Evolutionary conservation across 2,797 vertebrate genomes (phyloP).

Genomic region (Phataginus tricuspis): DNA sequence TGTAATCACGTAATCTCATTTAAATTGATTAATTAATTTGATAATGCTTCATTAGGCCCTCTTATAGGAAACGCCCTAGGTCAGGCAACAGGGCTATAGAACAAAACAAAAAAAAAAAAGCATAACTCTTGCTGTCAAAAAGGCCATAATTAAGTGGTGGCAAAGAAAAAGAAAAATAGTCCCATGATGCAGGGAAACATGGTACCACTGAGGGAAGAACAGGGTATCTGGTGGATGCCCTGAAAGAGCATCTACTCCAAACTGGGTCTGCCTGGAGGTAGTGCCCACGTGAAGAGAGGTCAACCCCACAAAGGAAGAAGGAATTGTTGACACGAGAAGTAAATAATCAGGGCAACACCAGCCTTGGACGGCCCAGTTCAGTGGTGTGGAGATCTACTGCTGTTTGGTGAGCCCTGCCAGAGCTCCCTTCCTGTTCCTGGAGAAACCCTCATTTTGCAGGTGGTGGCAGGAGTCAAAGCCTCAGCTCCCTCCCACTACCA

Average conservation of each 20-base stretch:
- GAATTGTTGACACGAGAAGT: background rate
- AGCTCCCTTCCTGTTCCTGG: background rate
- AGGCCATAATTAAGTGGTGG: background rate
- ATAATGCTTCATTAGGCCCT: background rate
- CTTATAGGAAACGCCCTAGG: background rate
- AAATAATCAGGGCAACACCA: background rate
- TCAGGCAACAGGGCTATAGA: background rate
- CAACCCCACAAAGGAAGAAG: background rate
- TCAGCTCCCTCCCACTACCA: background rate
- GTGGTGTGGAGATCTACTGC: no score
- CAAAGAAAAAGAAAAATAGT: background rate
- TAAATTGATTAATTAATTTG: background rate
- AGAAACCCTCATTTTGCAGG: background rate
- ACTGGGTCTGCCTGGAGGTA: background rate
- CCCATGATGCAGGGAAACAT: background rate
- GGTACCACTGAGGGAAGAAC: background rate
- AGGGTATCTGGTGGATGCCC: rapidly evolving
- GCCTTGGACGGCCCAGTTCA: no score
- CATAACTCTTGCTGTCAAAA: background rate
- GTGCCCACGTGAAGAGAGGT: background rate
- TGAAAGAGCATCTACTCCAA: background rate
- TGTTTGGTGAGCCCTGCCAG: background rate
- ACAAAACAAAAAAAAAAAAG: background rate
- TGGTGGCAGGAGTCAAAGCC: background rate
- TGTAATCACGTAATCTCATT: background rate